Conservation (phyloP, 2,113 vertebrate species). For the Toxotes chatareus region DNA sequence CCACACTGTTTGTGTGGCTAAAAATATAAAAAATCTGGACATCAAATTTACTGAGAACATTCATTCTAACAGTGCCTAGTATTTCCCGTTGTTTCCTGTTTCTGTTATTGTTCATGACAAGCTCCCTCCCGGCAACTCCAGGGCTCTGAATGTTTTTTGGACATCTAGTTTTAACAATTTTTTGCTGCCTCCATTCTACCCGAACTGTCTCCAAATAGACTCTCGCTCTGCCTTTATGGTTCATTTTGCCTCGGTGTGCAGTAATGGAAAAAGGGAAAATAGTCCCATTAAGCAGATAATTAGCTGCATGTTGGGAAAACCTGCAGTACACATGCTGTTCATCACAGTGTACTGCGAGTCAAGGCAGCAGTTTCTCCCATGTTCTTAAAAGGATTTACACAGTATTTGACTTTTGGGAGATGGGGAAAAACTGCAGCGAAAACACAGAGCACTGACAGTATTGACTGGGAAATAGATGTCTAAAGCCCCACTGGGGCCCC, state of each 20-base stretch:
- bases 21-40: no score
- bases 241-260: conserved; percentile 44
- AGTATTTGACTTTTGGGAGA: conserved; percentile 30
- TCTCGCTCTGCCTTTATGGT: conserved; percentile 19
- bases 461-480: neutral
- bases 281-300: conserved; percentile 59
- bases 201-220: conserved; percentile 24
- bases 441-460: conserved; percentile 8
- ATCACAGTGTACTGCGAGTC: conserved; percentile 4
- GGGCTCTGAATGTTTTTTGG: conserved; percentile 6
- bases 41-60: no score
- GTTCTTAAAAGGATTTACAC: conserved; percentile 17
- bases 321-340: conserved; percentile 52
- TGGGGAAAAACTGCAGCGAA: neutral
- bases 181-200: conserved; percentile 7
- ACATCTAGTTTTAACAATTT: conserved; percentile 8
- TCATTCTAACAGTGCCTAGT: no score
- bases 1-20: no score
- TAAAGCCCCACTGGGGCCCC: neutral
- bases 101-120: neutral
- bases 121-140: neutral
- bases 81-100: no score
- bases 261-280: conserved; percentile 65
- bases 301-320: conserved; percentile 50
- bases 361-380: neutral